phyloP scores from a whole-genome alignment of 1,140 invertebrate genomes.

The Nomia melanderi region DNA sequence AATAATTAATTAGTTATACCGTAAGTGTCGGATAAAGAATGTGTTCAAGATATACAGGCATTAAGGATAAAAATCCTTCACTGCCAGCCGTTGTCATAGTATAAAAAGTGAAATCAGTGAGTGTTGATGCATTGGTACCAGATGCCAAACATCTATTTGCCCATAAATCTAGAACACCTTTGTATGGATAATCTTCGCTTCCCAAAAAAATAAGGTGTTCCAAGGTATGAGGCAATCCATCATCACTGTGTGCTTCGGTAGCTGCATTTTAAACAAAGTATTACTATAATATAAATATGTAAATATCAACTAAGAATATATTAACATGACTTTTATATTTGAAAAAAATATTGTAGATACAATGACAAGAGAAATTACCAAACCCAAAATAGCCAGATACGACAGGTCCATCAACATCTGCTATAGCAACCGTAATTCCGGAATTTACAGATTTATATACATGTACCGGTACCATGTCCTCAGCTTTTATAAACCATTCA shows the following conservation, averaged over 20 bases:
- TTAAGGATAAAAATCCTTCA: constrained; percentile 92
- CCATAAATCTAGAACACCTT: constrained; percentile 92
- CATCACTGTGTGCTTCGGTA: constrained; percentile 94
- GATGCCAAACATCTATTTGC: constrained; percentile 94
- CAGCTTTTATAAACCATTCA: constrained; percentile 84
- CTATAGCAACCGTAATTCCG: constrained; percentile 89
- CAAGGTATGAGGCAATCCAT: constrained; percentile 95
- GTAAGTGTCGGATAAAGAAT: constrained; percentile 92
- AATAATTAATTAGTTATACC: constrained; percentile 74
- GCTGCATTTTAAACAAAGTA: constrained; percentile 80
- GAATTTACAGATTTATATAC: constrained; percentile 91
- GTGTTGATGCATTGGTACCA: constrained; percentile 94
- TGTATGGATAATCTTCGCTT: constrained; percentile 94
- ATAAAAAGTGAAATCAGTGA: constrained; percentile 94
- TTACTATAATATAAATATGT: neutral
- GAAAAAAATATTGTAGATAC: constrained; percentile 8
- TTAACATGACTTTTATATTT: neutral
- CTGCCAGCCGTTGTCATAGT: constrained; percentile 93
- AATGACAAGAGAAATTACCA: constrained; percentile 82
- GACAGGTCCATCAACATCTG: constrained; percentile 92
- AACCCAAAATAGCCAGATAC: constrained; percentile 93
- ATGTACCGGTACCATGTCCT: constrained; percentile 88
- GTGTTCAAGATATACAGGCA: constrained; percentile 96
- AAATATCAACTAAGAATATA: neutral
- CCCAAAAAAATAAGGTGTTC: constrained; percentile 96